A percentile compares a stretch with the other conserved stretches of the same genome.
These are phyloP conservation scores for Falco peregrinus DNA, from an alignment of 2,797 vertebrate genomes.

Conservation along the genomic window DNA sequence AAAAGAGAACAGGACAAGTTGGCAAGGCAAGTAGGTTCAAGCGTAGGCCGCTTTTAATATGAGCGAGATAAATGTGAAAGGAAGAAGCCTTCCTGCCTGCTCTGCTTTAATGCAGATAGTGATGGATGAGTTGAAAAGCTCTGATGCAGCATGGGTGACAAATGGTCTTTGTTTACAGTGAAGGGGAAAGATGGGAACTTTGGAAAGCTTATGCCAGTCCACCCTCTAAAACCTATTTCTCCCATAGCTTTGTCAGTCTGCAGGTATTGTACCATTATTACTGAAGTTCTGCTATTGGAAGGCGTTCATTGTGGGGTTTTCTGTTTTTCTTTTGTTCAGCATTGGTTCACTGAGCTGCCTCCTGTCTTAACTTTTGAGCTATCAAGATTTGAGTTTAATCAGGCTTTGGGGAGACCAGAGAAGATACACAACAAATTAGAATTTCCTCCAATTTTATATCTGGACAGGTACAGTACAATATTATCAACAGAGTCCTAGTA, in stretches of 20 bases:
- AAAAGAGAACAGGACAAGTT: neutral
- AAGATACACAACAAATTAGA: conserved; percentile 99
- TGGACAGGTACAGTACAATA: conserved; percentile 88
- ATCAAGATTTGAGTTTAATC: conserved; percentile 99
- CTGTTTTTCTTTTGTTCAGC: conserved; percentile 78
- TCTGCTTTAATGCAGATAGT: neutral
- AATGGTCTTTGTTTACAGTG: neutral
- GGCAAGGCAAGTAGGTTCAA: neutral
- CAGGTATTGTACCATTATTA: neutral
- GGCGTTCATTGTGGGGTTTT: neutral
- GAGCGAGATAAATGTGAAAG: rapidly evolving
- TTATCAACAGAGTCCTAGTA: neutral
- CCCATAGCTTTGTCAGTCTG: neutral
- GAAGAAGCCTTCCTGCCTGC: neutral
- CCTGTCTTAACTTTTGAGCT: conserved; percentile 98
- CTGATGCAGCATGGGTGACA: neutral
- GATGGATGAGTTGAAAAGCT: neutral
- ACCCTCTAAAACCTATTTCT: neutral
- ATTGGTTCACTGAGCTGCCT: conserved; percentile 98
- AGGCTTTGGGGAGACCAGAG: conserved; percentile 95
- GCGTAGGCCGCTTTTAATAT: rapidly evolving
- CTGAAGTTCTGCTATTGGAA: neutral
- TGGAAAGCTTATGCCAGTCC: neutral
- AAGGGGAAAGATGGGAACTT: neutral
- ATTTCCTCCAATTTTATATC: conserved; percentile 95